Conservation (phyloP, 2,113 vertebrate genomes). For the Taurulus bubalis region DNA sequence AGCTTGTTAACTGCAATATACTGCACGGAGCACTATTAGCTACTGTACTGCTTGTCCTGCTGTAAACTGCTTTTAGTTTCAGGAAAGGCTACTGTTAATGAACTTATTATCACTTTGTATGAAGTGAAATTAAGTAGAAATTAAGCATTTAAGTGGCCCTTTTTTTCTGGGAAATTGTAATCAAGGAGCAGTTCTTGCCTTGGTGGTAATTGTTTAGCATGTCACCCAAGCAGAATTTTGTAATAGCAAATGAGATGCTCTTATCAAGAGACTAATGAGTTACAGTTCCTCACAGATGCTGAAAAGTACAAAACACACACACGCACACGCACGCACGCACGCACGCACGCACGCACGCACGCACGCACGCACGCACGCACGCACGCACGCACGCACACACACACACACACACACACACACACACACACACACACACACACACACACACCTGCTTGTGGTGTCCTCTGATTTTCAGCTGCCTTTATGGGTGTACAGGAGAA, state of each 20-base stretch:
- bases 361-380: background rate
- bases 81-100: constrained; percentile 20
- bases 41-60: constrained; percentile 6
- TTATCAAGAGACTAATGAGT: background rate
- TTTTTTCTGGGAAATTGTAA: background rate
- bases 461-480: background rate
- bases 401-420: background rate
- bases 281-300: constrained; percentile 6
- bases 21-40: constrained; percentile 26
- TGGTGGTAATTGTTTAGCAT: constrained; percentile 1
- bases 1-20: constrained; percentile 52
- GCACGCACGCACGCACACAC: background rate
- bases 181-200: background rate
- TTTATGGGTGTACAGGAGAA: background rate
- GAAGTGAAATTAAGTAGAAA: constrained; percentile 6
- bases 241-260: constrained; percentile 17
- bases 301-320: background rate
- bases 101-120: constrained; percentile 17
- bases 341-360: background rate
- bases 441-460: constrained; percentile 13
- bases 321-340: constrained; percentile 3
- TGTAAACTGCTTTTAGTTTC: constrained; percentile 36
- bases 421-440: background rate
- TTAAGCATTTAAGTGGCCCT: constrained; percentile 10
- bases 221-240: constrained; percentile 7